phyloP scores from a whole-genome alignment of 2,888 invertebrate genomes.

The Torymus tubicola region DNA sequence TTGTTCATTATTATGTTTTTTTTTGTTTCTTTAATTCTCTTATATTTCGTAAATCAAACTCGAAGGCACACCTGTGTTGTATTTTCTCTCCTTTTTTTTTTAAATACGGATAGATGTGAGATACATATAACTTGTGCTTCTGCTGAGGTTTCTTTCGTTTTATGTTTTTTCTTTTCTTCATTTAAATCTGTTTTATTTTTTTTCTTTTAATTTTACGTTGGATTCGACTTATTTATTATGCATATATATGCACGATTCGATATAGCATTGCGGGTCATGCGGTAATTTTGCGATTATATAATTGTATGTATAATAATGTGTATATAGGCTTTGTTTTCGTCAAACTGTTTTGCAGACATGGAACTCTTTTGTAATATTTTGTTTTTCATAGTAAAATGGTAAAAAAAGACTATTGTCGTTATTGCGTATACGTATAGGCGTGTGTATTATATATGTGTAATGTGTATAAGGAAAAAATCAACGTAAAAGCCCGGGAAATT shows the following conservation, averaged over 20 bases:
- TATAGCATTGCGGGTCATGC: background rate
- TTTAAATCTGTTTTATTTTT: constrained; percentile 1
- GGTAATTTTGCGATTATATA: constrained; percentile 12
- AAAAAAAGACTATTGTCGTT: constrained; percentile 14
- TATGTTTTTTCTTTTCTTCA: too few relatives aligned
- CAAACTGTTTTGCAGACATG: too few relatives aligned
- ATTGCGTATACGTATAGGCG: background rate
- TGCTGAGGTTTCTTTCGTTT: constrained; percentile 15
- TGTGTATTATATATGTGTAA: background rate
- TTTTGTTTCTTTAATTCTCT: constrained; percentile 22
- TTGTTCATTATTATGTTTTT: constrained; percentile 40
- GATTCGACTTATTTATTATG: background rate
- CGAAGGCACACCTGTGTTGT: constrained; percentile 67
- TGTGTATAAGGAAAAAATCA: too few relatives aligned
- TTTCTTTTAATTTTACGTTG: background rate
- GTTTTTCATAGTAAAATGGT: constrained; percentile 19
- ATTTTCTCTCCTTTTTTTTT: background rate
- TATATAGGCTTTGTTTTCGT: too few relatives aligned
- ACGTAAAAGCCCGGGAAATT: background rate
- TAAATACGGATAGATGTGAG: constrained; percentile 49
- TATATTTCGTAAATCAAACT: constrained; percentile 59
- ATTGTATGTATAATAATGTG: too few relatives aligned
- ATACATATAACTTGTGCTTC: constrained; percentile 41
- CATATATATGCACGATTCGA: constrained; percentile 1
- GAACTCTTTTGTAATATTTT: background rate